A percentile compares a stretch with the other conserved stretches of the same genome.
Conservation (phyloP, 2,888 invertebrate genomes). For the Hipparchia semele region DNA sequence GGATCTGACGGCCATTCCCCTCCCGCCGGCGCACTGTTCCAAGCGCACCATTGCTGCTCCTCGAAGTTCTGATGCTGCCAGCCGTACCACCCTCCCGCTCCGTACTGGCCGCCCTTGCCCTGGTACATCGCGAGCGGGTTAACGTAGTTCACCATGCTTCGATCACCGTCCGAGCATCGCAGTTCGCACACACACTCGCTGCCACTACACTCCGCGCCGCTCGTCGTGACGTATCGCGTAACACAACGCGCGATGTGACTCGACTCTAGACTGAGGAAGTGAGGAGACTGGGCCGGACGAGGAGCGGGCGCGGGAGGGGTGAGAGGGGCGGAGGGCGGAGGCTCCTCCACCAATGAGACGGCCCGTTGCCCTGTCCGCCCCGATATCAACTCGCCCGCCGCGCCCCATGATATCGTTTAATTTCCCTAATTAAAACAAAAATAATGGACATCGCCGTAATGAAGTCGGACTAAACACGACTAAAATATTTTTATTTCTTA, state of each 20-base stretch:
- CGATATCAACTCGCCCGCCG: constrained; percentile 38
- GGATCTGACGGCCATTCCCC: constrained; percentile 77
- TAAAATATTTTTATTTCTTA: constrained; percentile 38
- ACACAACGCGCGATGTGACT: constrained; percentile 62
- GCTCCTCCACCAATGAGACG: constrained; percentile 57
- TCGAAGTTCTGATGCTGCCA: constrained; percentile 81
- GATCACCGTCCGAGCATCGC: constrained; percentile 76
- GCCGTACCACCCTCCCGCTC: constrained; percentile 75
- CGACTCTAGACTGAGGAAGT: constrained; percentile 56
- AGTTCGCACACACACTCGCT: constrained; percentile 69
- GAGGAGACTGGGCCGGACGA: constrained; percentile 39
- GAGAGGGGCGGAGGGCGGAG: constrained; percentile 52
- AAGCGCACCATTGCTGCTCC: constrained; percentile 83
- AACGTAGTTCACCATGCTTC: constrained; percentile 89
- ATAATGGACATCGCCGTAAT: constrained; percentile 69
- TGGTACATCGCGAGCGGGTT: constrained; percentile 87
- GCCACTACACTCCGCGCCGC: constrained; percentile 66
- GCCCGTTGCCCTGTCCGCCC: constrained; percentile 41
- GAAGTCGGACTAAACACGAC: constrained; percentile 50
- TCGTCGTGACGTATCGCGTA: constrained; percentile 44
- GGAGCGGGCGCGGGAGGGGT: constrained; percentile 37
- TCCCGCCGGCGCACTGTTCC: constrained; percentile 77
- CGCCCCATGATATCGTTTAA: constrained; percentile 62
- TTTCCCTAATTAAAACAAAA: constrained; percentile 78
- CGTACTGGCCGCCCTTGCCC: constrained; percentile 83